Base-by-base conservation (phyloP, 2,888 invertebrate genomes). In the Mantis religiosa region DNA sequence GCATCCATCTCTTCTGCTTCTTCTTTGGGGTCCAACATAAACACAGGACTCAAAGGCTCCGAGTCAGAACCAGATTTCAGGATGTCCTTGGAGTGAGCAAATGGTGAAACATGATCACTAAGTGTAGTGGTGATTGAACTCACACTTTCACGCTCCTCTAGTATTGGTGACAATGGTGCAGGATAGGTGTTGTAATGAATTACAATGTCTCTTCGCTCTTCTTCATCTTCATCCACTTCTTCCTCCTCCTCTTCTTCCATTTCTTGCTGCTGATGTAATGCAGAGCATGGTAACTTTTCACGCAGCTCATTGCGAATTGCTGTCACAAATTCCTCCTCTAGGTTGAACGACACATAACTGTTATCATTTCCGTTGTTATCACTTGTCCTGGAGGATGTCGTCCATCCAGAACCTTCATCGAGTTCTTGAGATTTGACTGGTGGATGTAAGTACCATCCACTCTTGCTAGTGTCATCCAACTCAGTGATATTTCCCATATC, bases 251-350 rank as follows among this genome's bases (percentile, higher is more conserved):
- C 91, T 28, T 91, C 91, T 28, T 93, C 92, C 1, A 92, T 91
- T 92, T 92, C 92, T 88, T 93, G 93, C 81, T 92, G 91, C 89
- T 93, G 92, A 8, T 92, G 92, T 34, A 94, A 94, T 89, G 93
- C 93, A 3, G 96, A 96, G 89, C 95, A 94, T 15, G 96, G 96
- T 90, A 97, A 93, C 92, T 96, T 97, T 91, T 96, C 94, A 91
- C 95, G 94, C 84, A 97, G 92, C 92, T 97, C 97, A 91, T 96
- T 96, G 90, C 96, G 93, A 89, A 97, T 94, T 1, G 96, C 96
- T 82, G 95, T 94, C 91, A 96, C 96, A 91, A 96, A 95, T 91
- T 96, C 96, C 91, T 96, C 96, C 91, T 96, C 96, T 90, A 96
- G 93, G 28, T 94, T 94, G 89, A 95, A 94, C 0, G 94, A 94